Evolutionary conservation across 2,797 vertebrate species (phyloP).

Genomic region (Antennarius maculatus): DNA sequence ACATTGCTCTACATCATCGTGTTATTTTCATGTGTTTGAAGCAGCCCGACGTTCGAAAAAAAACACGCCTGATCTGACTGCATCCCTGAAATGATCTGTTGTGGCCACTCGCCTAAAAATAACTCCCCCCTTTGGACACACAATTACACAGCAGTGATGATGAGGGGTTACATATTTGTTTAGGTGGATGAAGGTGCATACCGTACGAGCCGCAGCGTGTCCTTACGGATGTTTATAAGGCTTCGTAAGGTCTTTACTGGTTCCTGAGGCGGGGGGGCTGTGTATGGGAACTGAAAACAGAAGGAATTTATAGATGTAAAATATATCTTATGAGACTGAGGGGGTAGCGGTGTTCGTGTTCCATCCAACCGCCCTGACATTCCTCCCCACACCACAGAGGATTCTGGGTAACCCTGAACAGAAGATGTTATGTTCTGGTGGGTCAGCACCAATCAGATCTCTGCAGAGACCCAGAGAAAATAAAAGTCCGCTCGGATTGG

Average conservation of each 20-base stretch:
- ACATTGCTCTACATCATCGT: too few species aligned
- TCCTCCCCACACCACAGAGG: constrained; percentile 51
- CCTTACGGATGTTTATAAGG: constrained; percentile 97
- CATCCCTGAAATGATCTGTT: constrained; percentile 7
- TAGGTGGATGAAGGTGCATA: constrained; percentile 62
- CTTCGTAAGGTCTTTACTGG: constrained; percentile 97
- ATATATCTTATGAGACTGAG: constrained; percentile 31
- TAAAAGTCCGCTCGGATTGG: constrained; percentile 45
- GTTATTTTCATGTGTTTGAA: background rate
- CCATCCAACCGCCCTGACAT: constrained; percentile 37
- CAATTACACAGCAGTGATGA: constrained; percentile 8
- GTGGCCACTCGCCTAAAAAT: constrained; percentile 30
- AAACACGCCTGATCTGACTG: constrained; percentile 12
- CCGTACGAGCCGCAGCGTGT: constrained; percentile 95
- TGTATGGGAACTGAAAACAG: constrained; percentile 92
- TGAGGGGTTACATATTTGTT: constrained; percentile 16
- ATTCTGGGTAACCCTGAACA: constrained; percentile 43
- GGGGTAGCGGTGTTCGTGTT: constrained; percentile 33
- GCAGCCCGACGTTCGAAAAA: too few species aligned
- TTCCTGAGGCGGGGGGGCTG: constrained; percentile 95
- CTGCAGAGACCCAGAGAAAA: constrained; percentile 55
- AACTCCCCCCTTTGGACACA: constrained; percentile 1
- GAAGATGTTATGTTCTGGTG: constrained; percentile 23
- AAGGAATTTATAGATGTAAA: constrained; percentile 53
- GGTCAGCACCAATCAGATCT: constrained; percentile 52